Percentiles rank a stretch among this genome's conserved stretches.
Conservation (phyloP, 2,888 invertebrate species). For the Synergus itoensis region DNA sequence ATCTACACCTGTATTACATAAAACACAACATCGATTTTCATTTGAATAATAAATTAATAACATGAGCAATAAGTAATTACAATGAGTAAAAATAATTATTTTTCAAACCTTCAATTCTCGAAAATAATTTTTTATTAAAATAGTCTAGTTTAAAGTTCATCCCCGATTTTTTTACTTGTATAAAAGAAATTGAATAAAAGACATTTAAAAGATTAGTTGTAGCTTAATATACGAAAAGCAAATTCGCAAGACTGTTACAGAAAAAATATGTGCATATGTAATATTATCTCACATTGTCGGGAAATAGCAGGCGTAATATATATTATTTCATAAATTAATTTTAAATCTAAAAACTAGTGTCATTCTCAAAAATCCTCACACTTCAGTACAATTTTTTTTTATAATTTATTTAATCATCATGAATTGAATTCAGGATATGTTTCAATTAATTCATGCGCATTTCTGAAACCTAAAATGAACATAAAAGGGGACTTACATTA, state of each 20-base stretch:
- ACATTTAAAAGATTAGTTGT: not conserved
- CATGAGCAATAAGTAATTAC: not conserved
- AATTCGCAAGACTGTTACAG: not conserved
- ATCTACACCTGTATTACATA: constrained; percentile 50
- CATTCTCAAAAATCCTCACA: not conserved
- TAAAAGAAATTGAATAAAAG: not conserved
- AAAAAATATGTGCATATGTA: not conserved
- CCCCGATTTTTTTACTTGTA: no score
- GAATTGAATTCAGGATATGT: not conserved
- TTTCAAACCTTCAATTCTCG: no score
- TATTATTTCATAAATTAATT: not conserved
- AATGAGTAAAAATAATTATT: no score
- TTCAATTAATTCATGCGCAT: not conserved
- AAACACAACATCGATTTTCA: constrained; percentile 48
- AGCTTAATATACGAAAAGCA: not conserved
- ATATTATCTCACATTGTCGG: not conserved
- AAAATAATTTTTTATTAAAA: no score
- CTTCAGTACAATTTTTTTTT: not conserved
- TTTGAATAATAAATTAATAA: not conserved
- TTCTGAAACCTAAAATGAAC: not conserved
- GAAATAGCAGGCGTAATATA: not conserved
- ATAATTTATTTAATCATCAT: not conserved
- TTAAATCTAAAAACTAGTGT: not conserved
- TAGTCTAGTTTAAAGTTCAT: no score
- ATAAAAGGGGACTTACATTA: not conserved